Percentiles rank a stretch among this genome's conserved stretches.
Conservation (phyloP, 2,888 invertebrate genomes). For the Urechis unicinctus region DNA sequence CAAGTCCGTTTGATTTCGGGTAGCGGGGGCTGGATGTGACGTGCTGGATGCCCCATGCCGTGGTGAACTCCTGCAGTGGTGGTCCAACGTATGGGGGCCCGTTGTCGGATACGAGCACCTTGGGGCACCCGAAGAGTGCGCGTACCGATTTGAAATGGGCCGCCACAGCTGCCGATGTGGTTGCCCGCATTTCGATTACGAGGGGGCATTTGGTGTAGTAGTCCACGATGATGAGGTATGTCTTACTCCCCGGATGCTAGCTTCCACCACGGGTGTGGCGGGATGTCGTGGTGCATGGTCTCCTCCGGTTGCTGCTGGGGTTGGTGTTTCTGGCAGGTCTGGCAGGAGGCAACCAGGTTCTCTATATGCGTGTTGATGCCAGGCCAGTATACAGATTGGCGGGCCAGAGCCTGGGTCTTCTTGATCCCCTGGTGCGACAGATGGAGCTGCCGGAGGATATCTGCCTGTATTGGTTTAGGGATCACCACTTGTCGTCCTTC, state of each 20-base stretch:
- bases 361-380: neutral
- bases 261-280: neutral
- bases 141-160: neutral
- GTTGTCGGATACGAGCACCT: neutral
- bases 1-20: neutral
- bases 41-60: neutral
- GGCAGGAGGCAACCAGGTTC: neutral
- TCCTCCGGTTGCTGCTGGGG: neutral
- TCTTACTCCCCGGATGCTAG: neutral
- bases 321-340: neutral
- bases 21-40: neutral
- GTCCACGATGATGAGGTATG: slow-evolving; percentile 1
- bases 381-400: neutral
- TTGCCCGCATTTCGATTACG: neutral
- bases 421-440: neutral
- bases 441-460: neutral
- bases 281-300: neutral
- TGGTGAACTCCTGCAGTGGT: neutral
- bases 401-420: neutral
- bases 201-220: neutral
- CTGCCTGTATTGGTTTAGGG: neutral
- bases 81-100: neutral
- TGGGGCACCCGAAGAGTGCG: neutral
- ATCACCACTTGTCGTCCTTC: neutral
- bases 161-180: neutral